Percentiles rank a stretch among this genome's conserved stretches.
Conservation (phyloP, 1,140 invertebrate genomes). For the Caerostris extrusa region DNA sequence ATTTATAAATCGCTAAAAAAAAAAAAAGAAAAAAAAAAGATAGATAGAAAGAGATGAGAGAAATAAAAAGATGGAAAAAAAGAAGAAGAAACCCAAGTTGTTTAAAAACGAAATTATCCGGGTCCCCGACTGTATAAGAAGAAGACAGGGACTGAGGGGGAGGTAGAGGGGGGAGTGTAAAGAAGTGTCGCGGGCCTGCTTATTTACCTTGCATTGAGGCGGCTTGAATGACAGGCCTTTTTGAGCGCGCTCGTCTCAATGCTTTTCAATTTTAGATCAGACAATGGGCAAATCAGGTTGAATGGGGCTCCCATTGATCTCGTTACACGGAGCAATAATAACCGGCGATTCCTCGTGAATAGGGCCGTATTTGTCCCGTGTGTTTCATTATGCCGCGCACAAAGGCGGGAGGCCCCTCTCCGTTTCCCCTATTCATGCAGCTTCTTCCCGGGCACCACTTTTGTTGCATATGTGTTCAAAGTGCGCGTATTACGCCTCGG, state of each 20-base stretch:
- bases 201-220: constrained; percentile 77
- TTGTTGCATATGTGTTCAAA: constrained; percentile 78
- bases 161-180: not conserved
- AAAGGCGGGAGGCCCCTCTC: constrained; percentile 71
- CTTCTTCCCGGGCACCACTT: constrained; percentile 47
- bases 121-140: constrained; percentile 31
- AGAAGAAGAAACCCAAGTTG: constrained; percentile 65
- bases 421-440: constrained; percentile 76
- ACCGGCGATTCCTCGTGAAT: constrained; percentile 77
- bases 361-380: constrained; percentile 77
- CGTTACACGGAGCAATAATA: constrained; percentile 78
- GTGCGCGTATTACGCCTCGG: constrained; percentile 75
- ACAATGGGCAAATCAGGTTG: constrained; percentile 77
- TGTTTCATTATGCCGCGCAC: constrained; percentile 76
- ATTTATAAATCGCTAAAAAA: constrained; percentile 9
- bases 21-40: not conserved
- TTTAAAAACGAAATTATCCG: constrained; percentile 77
- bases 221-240: constrained; percentile 76
- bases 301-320: constrained; percentile 76
- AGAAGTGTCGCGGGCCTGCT: constrained; percentile 69
- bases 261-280: constrained; percentile 77
- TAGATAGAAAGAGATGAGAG: not conserved
- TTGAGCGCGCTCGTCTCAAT: constrained; percentile 75
- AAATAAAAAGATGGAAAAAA: not conserved
- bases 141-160: not conserved